Evolutionary conservation across 2,888 invertebrate genomes (phyloP).

Genomic region (Dasypogon diadema): DNA sequence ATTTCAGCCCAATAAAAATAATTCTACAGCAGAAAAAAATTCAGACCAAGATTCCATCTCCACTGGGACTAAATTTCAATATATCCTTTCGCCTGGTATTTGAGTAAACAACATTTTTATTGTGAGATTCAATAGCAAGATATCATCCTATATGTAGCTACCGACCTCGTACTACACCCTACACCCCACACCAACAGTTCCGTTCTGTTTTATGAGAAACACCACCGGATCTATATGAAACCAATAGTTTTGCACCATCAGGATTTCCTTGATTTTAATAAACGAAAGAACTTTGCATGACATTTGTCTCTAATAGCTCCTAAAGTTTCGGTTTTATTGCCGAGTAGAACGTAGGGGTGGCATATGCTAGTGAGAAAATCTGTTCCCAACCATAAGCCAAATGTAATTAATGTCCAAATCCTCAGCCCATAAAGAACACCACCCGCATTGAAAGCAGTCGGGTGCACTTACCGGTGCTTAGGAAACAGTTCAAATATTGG

Average conservation of each 20-base stretch:
- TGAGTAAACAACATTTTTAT: too few relatives aligned
- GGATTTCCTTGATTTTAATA: constrained; percentile 34
- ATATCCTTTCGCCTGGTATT: too few relatives aligned
- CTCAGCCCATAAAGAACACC: background rate
- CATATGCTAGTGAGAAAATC: background rate
- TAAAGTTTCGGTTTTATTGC: constrained; percentile 24
- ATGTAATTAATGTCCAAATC: constrained; percentile 22
- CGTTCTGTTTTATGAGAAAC: background rate
- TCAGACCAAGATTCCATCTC: too few relatives aligned
- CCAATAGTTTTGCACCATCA: constrained; percentile 7
- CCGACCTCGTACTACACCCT: too few relatives aligned
- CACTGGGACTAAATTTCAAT: too few relatives aligned
- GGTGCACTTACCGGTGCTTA: background rate
- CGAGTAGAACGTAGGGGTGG: background rate
- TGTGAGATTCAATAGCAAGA: too few relatives aligned
- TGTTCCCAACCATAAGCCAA: background rate
- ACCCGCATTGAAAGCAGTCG: background rate
- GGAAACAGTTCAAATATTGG: constrained; percentile 15
- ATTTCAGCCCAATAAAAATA: too few relatives aligned
- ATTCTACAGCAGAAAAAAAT: too few relatives aligned
- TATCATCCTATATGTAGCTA: too few relatives aligned
- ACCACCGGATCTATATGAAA: background rate
- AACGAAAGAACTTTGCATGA: constrained; percentile 32
- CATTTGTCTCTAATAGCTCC: constrained; percentile 22
- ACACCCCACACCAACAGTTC: too few relatives aligned